A percentile compares a stretch with the other conserved stretches of the same genome.
phyloP scores from a whole-genome alignment of 2,797 vertebrate species.

The Toxotes lorentzi region DNA sequence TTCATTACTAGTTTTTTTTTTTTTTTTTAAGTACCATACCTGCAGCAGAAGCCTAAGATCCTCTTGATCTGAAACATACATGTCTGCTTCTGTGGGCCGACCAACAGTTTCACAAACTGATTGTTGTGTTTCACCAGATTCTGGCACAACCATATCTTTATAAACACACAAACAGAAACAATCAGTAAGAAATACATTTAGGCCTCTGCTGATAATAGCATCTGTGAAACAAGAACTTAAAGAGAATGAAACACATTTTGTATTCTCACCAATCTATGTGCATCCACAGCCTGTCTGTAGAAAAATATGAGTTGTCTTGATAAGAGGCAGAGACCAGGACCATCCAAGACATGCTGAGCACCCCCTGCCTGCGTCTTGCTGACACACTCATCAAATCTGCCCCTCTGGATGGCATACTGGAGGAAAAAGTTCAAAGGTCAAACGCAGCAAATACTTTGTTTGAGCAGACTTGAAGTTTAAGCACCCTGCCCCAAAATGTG shows the following conservation, averaged over 20 bases:
- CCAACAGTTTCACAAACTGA: conserved; percentile 93
- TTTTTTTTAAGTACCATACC: conserved; percentile 57
- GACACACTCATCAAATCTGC: conserved; percentile 89
- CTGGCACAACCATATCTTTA: conserved; percentile 96
- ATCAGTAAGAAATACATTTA: conserved; percentile 1
- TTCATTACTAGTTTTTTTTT: neutral
- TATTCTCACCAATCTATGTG: conserved; percentile 92
- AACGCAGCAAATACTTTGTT: neutral
- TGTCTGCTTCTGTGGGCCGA: conserved; percentile 90
- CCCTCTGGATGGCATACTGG: conserved; percentile 93
- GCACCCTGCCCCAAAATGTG: neutral
- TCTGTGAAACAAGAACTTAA: neutral
- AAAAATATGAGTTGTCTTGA: conserved; percentile 97
- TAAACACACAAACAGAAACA: conserved; percentile 55
- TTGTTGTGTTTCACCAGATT: conserved; percentile 93
- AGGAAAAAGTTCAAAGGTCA: conserved; percentile 30
- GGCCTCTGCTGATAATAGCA: neutral
- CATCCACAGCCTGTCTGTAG: conserved; percentile 94
- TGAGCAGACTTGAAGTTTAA: neutral
- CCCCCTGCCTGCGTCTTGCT: conserved; percentile 86
- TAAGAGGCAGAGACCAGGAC: conserved; percentile 88
- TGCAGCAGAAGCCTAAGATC: conserved; percentile 91
- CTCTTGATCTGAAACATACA: conserved; percentile 98
- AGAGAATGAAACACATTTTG: neutral
- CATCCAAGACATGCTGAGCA: conserved; percentile 79